A percentile compares a stretch with the other conserved stretches of the same genome.
phyloP scores from a whole-genome alignment of 2,888 invertebrate genomes.

The Drosophila villosipedis region DNA sequence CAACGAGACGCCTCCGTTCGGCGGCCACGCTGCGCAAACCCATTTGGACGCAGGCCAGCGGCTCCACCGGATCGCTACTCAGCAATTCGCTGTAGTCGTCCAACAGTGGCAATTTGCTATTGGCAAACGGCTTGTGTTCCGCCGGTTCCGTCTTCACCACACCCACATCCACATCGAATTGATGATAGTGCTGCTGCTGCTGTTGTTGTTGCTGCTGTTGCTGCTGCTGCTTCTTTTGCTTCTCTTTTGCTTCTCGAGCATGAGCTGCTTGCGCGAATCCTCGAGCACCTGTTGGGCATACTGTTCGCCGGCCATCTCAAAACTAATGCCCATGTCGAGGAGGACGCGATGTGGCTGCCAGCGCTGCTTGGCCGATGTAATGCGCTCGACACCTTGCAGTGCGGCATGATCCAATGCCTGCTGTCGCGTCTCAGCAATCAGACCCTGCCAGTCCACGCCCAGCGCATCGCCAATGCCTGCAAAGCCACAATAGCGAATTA shows the following conservation, averaged over 20 bases:
- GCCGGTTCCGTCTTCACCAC: conserved; percentile 24
- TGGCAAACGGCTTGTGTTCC: background rate
- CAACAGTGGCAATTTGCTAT: conserved; percentile 74
- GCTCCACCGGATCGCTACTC: conserved; percentile 83
- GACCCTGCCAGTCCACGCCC: conserved; percentile 97
- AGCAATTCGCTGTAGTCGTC: conserved; percentile 83
- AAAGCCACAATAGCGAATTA: conserved; percentile 10
- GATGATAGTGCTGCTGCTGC: background rate
- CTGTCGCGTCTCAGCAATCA: conserved; percentile 91
- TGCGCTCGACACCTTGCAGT: conserved; percentile 81
- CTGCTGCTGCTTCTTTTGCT: conserved; percentile 18
- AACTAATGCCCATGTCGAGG: conserved; percentile 92
- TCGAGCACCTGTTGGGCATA: conserved; percentile 86
- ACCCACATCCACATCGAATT: background rate
- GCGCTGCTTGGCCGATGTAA: conserved; percentile 89
- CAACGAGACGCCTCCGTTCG: conserved; percentile 88
- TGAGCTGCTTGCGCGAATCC: conserved; percentile 81
- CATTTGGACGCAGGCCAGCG: conserved; percentile 87
- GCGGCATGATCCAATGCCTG: conserved; percentile 71
- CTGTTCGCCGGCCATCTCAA: conserved; percentile 90
- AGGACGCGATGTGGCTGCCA: conserved; percentile 93
- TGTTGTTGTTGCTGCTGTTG: conserved; percentile 14
- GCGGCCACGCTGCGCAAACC: conserved; percentile 87
- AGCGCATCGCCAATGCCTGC: conserved; percentile 92
- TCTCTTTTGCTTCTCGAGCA: conserved; percentile 73